Evolutionary conservation across 2,797 vertebrate genomes (phyloP), one percentile per base, ranked within the genome.

Genomic region (Gymnoscopelus microlampas): DNA sequence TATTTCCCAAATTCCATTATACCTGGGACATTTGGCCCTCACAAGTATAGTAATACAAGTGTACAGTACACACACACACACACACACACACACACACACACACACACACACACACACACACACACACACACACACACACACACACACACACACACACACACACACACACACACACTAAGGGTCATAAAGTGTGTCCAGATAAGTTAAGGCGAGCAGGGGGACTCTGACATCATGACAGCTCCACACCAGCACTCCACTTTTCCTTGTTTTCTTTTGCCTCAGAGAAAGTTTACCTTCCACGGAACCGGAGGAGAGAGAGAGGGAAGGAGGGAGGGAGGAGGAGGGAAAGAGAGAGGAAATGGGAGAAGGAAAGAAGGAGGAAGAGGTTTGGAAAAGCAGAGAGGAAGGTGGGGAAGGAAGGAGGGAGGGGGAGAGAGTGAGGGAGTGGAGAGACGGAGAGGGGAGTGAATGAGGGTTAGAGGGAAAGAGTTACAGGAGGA

Each of bases 171-270:
- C 76, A 59, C 70, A 24, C 66, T 60, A 39, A 39, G 68, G 81
- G 79, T 80, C 79, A 77, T 86, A 86, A 86, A 85, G 84, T 68
- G 65, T 64, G 73, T 80, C 81, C 82, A 90, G 90, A 91, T 92
- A 89, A 85, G 84, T 91, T 90, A 84, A 91, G 85, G 86, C 63
- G 87, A 89, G 86, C 79, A 63, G 64, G 78, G 87, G 88, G 86
- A 89, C 84, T 88, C 78, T 93, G 88, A 93, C 89, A 91, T 93
- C 91, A 94, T 88, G 81, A 90, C 83, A 90, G 78, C 76, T 77
- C 81, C 69, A 68, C 80, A 74, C 80, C 80, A 84, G 66, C 44
- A 66, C 76, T 60, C 75, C 75, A 81, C 81, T 85, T 81, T 77
- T 72, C 15, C 76, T 78, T 85, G 83, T 85, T 89, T 88, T 84